These are phyloP conservation scores for Ctenochaetus hawaiiensis DNA, from an alignment of 2,797 vertebrate species.

Conservation along the genomic window DNA sequence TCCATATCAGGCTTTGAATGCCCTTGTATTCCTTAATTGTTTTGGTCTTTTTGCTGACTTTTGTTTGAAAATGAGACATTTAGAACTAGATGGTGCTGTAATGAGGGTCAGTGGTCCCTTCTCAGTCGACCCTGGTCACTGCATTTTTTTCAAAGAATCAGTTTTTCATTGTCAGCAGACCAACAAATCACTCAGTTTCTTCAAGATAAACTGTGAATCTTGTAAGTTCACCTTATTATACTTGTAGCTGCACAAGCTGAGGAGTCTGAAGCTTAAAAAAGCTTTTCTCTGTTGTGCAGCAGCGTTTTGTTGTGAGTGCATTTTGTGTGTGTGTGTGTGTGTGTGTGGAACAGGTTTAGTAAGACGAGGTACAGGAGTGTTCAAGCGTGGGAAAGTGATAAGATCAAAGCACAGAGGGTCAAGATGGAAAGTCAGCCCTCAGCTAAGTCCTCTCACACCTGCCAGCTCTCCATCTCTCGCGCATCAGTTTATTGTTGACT, in stretches of 20 bases:
- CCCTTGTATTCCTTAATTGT: neutral
- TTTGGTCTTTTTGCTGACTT: neutral
- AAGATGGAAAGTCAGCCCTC: slow-evolving; percentile 64
- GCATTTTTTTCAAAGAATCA: neutral
- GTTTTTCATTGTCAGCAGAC: slow-evolving; percentile 6
- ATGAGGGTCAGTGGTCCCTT: neutral
- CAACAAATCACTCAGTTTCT: slow-evolving; percentile 12
- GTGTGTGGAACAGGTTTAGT: slow-evolving; percentile 20
- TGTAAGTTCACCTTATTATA: neutral
- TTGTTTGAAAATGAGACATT: neutral
- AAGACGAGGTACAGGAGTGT: slow-evolving; percentile 15
- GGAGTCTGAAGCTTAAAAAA: neutral
- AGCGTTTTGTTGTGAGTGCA: slow-evolving; percentile 5
- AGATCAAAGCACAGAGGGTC: slow-evolving; percentile 58
- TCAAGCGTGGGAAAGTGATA: slow-evolving; percentile 67
- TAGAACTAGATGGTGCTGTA: neutral
- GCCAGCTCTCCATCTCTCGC: neutral
- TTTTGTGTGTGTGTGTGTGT: slow-evolving; percentile 2
- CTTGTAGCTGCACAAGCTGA: neutral
- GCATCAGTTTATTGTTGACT: slow-evolving; percentile 35
- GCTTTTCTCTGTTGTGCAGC: neutral
- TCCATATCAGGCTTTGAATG: neutral
- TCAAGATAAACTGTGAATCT: neutral
- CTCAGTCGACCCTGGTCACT: neutral
- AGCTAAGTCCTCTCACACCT: slow-evolving; percentile 43